Evolutionary conservation across 2,888 invertebrate genomes (phyloP).

Genomic region (Tetragonula carbonaria): DNA sequence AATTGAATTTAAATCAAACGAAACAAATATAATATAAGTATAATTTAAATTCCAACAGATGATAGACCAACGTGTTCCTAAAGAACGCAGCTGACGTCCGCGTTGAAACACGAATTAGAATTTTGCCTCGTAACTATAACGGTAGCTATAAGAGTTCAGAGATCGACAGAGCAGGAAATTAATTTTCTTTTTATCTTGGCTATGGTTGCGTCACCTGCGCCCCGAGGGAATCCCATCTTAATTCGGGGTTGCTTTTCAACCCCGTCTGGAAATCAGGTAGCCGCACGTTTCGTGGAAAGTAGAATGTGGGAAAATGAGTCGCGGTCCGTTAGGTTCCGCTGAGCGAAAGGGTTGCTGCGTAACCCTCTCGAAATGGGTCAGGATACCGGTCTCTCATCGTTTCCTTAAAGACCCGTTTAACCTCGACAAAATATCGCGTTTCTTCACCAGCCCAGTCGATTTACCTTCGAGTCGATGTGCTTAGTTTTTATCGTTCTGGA

Average conservation of each 20-base stretch:
- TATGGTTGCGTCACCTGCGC: slow-evolving; percentile 60
- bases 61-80: not conserved
- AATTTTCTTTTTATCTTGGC: slow-evolving; percentile 47
- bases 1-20: not conserved
- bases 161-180: slow-evolving; percentile 50
- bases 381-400: slow-evolving; percentile 71
- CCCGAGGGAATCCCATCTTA: slow-evolving; percentile 50
- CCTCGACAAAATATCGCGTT: slow-evolving; percentile 78
- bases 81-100: not conserved
- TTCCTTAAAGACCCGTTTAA: slow-evolving; percentile 78
- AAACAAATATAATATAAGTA: too few relatives aligned
- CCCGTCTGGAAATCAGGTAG: slow-evolving; percentile 65
- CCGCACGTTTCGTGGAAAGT: slow-evolving; percentile 74
- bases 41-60: not conserved
- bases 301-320: slow-evolving; percentile 82
- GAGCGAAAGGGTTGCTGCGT: slow-evolving; percentile 79
- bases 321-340: slow-evolving; percentile 78
- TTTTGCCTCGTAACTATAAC: not conserved
- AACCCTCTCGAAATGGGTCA: slow-evolving; percentile 76
- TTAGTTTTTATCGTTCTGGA: not conserved
- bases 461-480: not conserved
- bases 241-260: slow-evolving; percentile 31
- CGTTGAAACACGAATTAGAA: not conserved
- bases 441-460: slow-evolving; percentile 30
- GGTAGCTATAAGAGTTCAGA: not conserved